Base-by-base conservation (phyloP, 1,140 invertebrate genomes). In the Megathymus violae region DNA sequence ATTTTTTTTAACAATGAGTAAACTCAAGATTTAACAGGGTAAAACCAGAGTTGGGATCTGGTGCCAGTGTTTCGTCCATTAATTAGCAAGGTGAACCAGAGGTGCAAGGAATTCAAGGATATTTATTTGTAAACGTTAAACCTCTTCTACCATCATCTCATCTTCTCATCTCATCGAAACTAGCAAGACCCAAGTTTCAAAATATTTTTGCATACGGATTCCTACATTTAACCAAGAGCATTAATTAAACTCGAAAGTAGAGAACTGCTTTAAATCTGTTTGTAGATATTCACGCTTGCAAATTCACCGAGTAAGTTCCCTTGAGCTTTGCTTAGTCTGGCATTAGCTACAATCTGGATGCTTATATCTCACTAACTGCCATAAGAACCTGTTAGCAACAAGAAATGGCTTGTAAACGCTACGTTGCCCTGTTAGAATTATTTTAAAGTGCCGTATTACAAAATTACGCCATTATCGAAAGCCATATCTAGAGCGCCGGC, bases 391-490 rank as follows among this genome's bases (percentile, higher is more conserved):
- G 50, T 52, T 52, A 52, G 34, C 19, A 40, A 40, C 50, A 40
- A 52, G 50, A 52, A 52, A 22, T 52, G 9, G 15, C 50, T 51
- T 16, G 31, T 52, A 52, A 52, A 52, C 27, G 50, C 50, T 52
- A 52, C 17, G 36, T 54, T 40, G 36, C 38, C 13, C 38, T 41
- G 19, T 54, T 27, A 13, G 51, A 54, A 54, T 54, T 54, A 54
- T 54, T 54, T 54, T 54, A 41, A 54, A 54, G 36, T 54, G 51
- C 10, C 51, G 36, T 54, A 54, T 54, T 54, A 54, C 51, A 54
- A 54, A 54, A 54, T 54, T 54, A 54, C 51, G 11, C 16, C 34
- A 14, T 50, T 50, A 50, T 50, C 47, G 27, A 7, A 31, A 50
- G 27, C 47, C 14, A 17, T 50, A 50, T 50, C 47, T 50, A 15